A percentile compares a stretch with the other conserved stretches of the same genome.
phyloP scores from a whole-genome alignment of 2,888 invertebrate genomes.

The Eudasyphora cyanicolor region DNA sequence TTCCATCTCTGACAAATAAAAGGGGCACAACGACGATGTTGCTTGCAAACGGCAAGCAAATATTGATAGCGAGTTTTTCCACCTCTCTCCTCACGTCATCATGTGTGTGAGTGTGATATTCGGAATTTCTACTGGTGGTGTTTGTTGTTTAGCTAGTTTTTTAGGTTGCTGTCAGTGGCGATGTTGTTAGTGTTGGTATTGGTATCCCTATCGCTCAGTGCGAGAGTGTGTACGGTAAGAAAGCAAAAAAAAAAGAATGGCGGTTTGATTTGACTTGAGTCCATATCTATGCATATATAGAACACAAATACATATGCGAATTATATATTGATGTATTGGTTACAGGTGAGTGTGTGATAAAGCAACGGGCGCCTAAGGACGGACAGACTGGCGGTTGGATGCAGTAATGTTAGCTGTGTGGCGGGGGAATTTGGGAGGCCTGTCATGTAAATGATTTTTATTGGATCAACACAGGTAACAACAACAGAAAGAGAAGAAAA shows the following conservation, averaged over 20 bases:
- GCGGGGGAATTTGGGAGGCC: neutral
- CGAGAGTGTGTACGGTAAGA: constrained; percentile 36
- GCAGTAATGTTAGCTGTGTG: too few species aligned
- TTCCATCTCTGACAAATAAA: neutral
- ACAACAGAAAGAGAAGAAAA: neutral
- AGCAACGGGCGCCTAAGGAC: neutral
- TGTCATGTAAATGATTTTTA: constrained; percentile 1
- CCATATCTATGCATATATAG: too few species aligned
- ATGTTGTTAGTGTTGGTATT: constrained; percentile 32
- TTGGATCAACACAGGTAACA: neutral
- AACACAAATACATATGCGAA: too few species aligned
- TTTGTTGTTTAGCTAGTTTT: constrained; percentile 60
- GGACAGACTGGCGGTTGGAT: too few species aligned
- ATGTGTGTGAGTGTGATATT: constrained; percentile 25
- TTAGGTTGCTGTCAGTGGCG: constrained; percentile 8
- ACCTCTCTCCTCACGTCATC: neutral
- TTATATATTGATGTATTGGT: neutral
- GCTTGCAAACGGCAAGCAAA: constrained; percentile 56
- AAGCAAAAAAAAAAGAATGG: constrained; percentile 57
- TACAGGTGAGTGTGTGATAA: neutral
- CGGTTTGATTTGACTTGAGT: constrained; percentile 38
- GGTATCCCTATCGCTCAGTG: constrained; percentile 48
- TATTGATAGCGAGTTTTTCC: constrained; percentile 54
- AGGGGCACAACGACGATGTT: neutral
- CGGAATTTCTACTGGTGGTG: constrained; percentile 71